These are phyloP conservation scores for Netta rufina DNA, from an alignment of 2,797 vertebrate species.

Conservation along the genomic window DNA sequence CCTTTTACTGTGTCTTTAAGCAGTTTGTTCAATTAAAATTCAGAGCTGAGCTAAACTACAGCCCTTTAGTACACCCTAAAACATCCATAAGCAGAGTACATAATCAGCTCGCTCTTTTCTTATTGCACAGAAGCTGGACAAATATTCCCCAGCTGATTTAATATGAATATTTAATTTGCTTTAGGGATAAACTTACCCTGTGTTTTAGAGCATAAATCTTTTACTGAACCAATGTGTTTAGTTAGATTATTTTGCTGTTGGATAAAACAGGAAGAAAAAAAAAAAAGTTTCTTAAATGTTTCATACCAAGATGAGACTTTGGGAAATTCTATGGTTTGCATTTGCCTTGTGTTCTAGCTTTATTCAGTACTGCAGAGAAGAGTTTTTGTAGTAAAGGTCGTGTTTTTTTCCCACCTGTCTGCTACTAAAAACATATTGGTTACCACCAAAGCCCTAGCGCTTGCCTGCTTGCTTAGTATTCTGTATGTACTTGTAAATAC, in stretches of 20 bases:
- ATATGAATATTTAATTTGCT: background rate
- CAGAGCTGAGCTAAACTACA: background rate
- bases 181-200: background rate
- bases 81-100: background rate
- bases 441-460: background rate
- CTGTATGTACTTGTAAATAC: background rate
- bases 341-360: background rate
- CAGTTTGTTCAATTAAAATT: conserved; percentile 22
- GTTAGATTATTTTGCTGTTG: background rate
- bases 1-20: conserved; percentile 3
- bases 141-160: background rate
- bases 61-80: background rate
- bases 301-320: background rate
- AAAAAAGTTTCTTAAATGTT: background rate
- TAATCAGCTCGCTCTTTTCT: background rate
- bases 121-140: background rate
- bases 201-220: background rate
- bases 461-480: background rate
- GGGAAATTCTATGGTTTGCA: background rate
- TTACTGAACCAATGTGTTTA: background rate
- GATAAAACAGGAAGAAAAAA: background rate
- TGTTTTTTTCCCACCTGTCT: background rate
- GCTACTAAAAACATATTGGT: background rate
- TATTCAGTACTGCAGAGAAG: background rate
- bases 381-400: background rate